Base-by-base conservation (phyloP, 2,888 invertebrate species). In the Spodoptera exigua region DNA sequence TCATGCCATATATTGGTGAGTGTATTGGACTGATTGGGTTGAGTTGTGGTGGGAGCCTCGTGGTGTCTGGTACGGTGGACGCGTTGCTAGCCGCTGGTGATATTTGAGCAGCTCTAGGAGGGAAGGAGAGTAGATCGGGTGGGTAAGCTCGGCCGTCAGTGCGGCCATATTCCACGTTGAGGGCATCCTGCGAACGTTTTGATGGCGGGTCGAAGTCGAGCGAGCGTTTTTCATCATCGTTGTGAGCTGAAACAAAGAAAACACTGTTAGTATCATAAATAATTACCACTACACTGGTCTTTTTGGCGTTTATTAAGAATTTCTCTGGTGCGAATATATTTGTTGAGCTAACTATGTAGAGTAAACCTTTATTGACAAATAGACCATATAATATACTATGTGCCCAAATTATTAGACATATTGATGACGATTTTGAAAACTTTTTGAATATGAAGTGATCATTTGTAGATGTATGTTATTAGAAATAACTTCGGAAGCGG, bases 31-130 rank as follows among this genome's bases (percentile, higher is more conserved):
- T 96, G 70, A 96, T 95, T n/a, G 92, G 91, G 62, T 93, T 94
- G 45, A 95, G 90, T 76, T 95, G 96, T 44, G 87, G 91, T 3
- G 95, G 95, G 40, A 96, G 92, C 73, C 96, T 95, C 14, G 96
- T 95, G 37, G 95, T 96, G 79, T 97, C 97, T 1, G 96, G 96
- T 14, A 97, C 96, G 12, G 97, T 97, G 2, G 97, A 97, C 3
- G 97, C 96, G 57, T 97, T 97, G 82, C 97, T 97, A 10, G 97
- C 97, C 59, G 97, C 97, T 9, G 97, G 97, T 0, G 97, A 97
- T 53, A 96, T 96, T 81, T 96, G 97, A 0, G 95, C 94, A 47
- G 95, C 95, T 73, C 96, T 95, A 0, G 96, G 95, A 3, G 97
- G 96, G 86, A 98, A 98, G 0, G 98, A 96, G 64, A 98, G 92